These are phyloP conservation scores for Melikaiella ostensackeni DNA, from an alignment of 2,888 invertebrate genomes.

Conservation along the genomic window DNA sequence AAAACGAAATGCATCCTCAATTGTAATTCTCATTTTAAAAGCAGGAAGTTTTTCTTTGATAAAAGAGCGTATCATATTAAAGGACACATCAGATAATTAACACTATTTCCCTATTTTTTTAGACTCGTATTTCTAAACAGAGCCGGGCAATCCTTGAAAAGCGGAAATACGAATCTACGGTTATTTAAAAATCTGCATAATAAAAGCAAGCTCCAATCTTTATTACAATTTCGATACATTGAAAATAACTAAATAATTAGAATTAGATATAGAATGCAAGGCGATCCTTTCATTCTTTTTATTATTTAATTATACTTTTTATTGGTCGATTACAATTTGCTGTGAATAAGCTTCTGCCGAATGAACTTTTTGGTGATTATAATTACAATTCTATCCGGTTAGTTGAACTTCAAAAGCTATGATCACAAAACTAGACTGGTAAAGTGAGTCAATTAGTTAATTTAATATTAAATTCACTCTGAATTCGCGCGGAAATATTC, in stretches of 20 bases:
- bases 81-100: background rate
- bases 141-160: slow-evolving; percentile 16
- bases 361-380: background rate
- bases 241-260: background rate
- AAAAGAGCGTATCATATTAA: no score
- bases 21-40: no score
- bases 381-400: background rate
- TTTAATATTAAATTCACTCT: background rate
- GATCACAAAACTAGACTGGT: background rate
- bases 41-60: no score
- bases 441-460: slow-evolving; percentile 6
- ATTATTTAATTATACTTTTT: slow-evolving; percentile 2
- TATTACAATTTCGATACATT: background rate
- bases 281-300: background rate
- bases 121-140: background rate
- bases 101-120: slow-evolving; percentile 6
- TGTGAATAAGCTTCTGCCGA: background rate
- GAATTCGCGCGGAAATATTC: background rate
- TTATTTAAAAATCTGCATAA: slow-evolving; percentile 19
- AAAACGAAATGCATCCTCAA: no score
- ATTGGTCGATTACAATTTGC: background rate
- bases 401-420: background rate
- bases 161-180: slow-evolving; percentile 18
- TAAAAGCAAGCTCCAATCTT: background rate
- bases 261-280: background rate